Percentiles rank a stretch among this genome's conserved stretches.
These are phyloP conservation scores for Palythoa caribaeorum DNA, from an alignment of 92 coral and sea anemone species.

Conservation along the genomic window DNA sequence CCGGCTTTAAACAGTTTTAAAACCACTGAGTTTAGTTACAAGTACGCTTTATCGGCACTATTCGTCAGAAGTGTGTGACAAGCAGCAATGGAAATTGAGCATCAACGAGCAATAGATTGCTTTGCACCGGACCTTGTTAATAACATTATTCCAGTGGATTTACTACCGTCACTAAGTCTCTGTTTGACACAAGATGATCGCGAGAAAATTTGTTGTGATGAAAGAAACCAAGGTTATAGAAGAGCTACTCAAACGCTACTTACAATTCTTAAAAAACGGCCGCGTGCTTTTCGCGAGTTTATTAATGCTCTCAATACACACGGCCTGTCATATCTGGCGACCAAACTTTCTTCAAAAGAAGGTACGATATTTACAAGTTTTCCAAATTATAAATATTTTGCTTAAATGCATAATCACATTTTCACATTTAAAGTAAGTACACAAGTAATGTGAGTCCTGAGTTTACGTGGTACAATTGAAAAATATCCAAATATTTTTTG, in stretches of 20 bases:
- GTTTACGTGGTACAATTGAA: too few species aligned
- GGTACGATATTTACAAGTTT: background rate
- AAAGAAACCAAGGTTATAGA: conserved; percentile 6
- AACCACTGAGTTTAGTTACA: background rate
- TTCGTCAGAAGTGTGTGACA: background rate
- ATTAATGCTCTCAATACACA: conserved; percentile 16
- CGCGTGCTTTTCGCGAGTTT: conserved; percentile 3
- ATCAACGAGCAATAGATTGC: background rate
- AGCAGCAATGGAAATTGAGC: conserved; percentile 16
- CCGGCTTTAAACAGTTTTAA: background rate
- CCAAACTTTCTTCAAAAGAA: background rate
- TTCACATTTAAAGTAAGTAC: too few species aligned
- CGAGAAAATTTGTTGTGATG: conserved; percentile 35
- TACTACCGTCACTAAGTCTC: conserved; percentile 20
- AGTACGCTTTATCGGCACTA: too few species aligned
- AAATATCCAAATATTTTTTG: too few species aligned
- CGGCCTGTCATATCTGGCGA: conserved; percentile 7
- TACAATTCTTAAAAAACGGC: conserved; percentile 25
- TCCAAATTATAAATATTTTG: too few species aligned
- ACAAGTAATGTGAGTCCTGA: too few species aligned
- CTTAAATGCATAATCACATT: too few species aligned
- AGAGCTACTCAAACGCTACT: conserved; percentile 19
- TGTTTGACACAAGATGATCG: conserved; percentile 24
- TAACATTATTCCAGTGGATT: conserved; percentile 15
- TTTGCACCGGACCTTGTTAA: conserved; percentile 20